Conservation (phyloP, 2,888 invertebrate genomes). For the Macrostomum cliftonense region DNA sequence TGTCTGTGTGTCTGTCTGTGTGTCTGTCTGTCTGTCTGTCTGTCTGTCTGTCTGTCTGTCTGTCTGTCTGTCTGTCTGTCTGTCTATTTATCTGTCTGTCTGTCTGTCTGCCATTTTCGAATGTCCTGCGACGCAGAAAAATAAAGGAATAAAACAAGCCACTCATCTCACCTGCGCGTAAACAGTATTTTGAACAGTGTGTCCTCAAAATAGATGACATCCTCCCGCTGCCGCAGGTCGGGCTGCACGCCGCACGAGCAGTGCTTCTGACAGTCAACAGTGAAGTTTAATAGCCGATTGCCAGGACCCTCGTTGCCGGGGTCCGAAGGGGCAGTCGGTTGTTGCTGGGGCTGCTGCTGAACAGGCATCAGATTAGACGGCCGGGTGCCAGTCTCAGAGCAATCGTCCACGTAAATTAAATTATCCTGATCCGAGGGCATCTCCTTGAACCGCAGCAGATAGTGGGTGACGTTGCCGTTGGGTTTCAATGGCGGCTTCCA, state of each 20-base stretch:
- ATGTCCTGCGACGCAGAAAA: too few species aligned
- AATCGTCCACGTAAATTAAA: neutral
- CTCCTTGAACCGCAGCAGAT: constrained; percentile 43
- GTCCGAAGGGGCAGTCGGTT: constrained; percentile 14
- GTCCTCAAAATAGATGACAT: constrained; percentile 7
- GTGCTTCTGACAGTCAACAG: too few species aligned
- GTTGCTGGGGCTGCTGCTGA: constrained; percentile 19
- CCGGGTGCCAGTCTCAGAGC: neutral
- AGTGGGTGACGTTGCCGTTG: constrained; percentile 65
- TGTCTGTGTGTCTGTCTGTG: too few species aligned
- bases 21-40: too few species aligned
- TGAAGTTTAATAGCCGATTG: too few species aligned
- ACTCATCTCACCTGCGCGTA: neutral
- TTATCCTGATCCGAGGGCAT: neutral
- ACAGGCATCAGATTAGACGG: neutral
- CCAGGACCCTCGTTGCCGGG: too few species aligned
- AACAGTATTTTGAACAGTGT: constrained; percentile 3
- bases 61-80: too few species aligned
- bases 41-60: too few species aligned
- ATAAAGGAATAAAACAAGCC: too few species aligned
- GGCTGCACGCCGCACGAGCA: too few species aligned
- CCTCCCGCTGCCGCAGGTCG: constrained; percentile 2
- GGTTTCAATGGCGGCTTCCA: constrained; percentile 61
- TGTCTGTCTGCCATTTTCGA: too few species aligned
- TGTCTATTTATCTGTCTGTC: too few species aligned